Base-by-base conservation (phyloP, 2,113 vertebrate species). In the Misgurnus mizolepis region DNA sequence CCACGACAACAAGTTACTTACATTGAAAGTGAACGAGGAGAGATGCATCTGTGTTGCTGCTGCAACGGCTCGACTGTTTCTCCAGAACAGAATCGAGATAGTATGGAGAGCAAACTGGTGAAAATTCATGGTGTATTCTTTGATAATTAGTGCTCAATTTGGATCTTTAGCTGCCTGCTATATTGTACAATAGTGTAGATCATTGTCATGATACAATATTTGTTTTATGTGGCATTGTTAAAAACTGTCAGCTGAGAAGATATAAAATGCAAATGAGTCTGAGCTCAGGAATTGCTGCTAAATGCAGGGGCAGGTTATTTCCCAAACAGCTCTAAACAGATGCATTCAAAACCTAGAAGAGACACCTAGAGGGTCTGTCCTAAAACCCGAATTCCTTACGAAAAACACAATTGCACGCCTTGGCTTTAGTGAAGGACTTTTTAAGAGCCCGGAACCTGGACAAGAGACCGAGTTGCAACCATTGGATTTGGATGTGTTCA, bases 401-500 rank as follows among this genome's bases (percentile, higher is more conserved):
- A 56, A 58, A n/a, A 18, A 41, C 14, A 10, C 11, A 66, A 55
- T 18, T 53, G 62, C 15, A 15, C 43, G 40, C 10, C 14, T 60
- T 9, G 53, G 47, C 15, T 3, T 15, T 15, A 49, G 74, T 41
- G 67, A 27, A 70, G 45, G 75, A 47, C 81, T 72, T 39, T 80
- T 80, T 80, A 78, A 64, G 76, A 78, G 79, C 67, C 84, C 56
- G 50, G 71, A 60, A 71, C 74, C 88, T 89, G 85, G 10, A 75
- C 34, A 43, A 27, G 47, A 49, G 53, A 88, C 82, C 85, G 83
- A 85, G 76, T 76, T 78, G 67, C 73, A 41, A 81, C 53, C 80
- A 61, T 81, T 85, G 85, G 80, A 83, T 80, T 87, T 80, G 81
- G 81, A 88, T 81, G 78, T 75, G 34, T 83, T 82, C 80, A 88